phyloP scores from a whole-genome alignment of 2,888 invertebrate species.

The Caenorhabditis afra region DNA sequence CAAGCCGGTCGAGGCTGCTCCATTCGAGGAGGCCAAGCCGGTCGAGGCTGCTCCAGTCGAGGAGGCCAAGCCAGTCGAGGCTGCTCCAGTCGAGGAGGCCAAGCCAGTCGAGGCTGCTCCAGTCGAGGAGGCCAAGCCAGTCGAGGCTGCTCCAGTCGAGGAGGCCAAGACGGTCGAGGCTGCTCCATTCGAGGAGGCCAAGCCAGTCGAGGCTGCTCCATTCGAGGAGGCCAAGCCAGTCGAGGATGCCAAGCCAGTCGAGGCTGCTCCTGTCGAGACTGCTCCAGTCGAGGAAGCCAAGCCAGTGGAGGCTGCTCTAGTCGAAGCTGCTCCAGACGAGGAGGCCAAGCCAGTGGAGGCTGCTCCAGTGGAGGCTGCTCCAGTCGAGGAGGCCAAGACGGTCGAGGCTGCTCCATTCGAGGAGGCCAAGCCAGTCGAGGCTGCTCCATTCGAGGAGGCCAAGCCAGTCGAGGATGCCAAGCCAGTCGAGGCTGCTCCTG shows the following conservation, averaged over 20 bases:
- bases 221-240: neutral
- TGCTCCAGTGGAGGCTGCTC: conserved; percentile 10
- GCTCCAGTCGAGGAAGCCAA: conserved; percentile 23
- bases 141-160: too few species aligned
- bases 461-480: too few species aligned
- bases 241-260: conserved; percentile 11
- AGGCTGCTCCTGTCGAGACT: conserved; percentile 22
- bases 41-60: neutral
- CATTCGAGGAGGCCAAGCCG: neutral
- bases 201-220: too few species aligned
- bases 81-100: neutral
- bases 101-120: conserved; percentile 7
- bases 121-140: neutral
- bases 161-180: too few species aligned
- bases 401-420: too few species aligned
- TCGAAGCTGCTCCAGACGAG: neutral
- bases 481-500: too few species aligned
- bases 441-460: too few species aligned
- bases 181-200: too few species aligned
- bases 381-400: too few species aligned
- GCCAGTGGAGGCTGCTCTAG: conserved; percentile 33
- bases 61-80: conserved; percentile 2
- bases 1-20: neutral
- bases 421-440: too few species aligned
- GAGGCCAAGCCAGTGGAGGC: conserved; percentile 9